Conservation (phyloP, 2,888 invertebrate species). For the Rhamnusium bicolor region DNA sequence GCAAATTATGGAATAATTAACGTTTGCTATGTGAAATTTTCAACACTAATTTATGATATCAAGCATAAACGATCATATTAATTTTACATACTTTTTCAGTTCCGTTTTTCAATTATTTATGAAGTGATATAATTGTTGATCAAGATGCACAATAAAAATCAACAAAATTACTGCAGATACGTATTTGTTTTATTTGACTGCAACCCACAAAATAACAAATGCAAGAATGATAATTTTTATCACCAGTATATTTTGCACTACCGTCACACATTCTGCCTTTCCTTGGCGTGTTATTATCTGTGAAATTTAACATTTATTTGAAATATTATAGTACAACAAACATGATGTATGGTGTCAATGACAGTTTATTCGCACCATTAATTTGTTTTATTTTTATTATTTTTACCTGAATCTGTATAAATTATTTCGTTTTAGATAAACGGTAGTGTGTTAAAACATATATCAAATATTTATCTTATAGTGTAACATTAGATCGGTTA, state of each 20-base stretch:
- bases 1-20: constrained; percentile 28
- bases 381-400: constrained; percentile 22
- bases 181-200: background rate
- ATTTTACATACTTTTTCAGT: background rate
- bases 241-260: background rate
- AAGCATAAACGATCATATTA: background rate
- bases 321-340: constrained; percentile 11
- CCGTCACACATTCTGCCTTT: background rate
- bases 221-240: too few species aligned
- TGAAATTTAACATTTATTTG: constrained; percentile 1
- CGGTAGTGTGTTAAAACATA: constrained; percentile 34
- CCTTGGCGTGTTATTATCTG: constrained; percentile 21
- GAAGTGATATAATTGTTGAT: too few species aligned
- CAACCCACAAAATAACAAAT: background rate
- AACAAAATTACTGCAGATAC: background rate
- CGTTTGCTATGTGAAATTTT: constrained; percentile 18
- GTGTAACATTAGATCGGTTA: constrained; percentile 27
- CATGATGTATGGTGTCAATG: constrained; percentile 12
- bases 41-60: background rate
- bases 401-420: constrained; percentile 18
- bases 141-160: background rate
- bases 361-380: constrained; percentile 13
- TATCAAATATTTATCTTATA: constrained; percentile 39
- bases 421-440: constrained; percentile 21
- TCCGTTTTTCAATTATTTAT: background rate